These are phyloP conservation scores for Dolichomitus sp. DNA, from an alignment of 2,888 invertebrate genomes.

Conservation along the genomic window DNA sequence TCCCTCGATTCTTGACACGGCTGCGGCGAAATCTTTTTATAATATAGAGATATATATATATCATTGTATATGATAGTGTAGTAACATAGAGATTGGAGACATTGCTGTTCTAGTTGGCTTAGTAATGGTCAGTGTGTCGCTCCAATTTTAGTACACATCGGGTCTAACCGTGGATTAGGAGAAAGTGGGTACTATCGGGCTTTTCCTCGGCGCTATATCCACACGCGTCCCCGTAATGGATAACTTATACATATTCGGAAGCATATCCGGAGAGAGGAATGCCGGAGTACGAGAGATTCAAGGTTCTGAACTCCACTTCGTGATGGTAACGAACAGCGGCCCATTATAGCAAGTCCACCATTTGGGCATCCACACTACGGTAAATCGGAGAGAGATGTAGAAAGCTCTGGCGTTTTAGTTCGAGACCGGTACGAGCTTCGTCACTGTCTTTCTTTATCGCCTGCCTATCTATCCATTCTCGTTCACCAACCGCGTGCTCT, in stretches of 20 bases:
- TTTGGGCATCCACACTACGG: neutral
- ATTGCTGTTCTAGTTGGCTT: constrained; percentile 50
- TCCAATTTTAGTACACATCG: constrained; percentile 33
- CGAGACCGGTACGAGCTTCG: constrained; percentile 33
- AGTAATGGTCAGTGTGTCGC: constrained; percentile 49
- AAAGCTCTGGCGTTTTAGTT: neutral
- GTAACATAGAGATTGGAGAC: neutral
- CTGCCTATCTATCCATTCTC: constrained; percentile 5
- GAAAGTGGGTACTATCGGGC: constrained; percentile 41
- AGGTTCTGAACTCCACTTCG: constrained; percentile 15
- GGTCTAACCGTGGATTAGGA: constrained; percentile 51
- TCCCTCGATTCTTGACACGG: too few relatives aligned
- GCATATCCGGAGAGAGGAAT: constrained; percentile 40
- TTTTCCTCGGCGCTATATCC: constrained; percentile 1
- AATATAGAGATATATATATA: neutral
- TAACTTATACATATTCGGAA: constrained; percentile 72
- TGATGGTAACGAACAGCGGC: neutral
- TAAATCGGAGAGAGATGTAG: neutral
- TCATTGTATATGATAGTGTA: neutral
- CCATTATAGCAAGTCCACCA: neutral
- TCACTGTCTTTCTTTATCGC: constrained; percentile 16
- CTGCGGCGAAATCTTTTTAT: too few relatives aligned
- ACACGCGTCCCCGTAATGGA: constrained; percentile 42
- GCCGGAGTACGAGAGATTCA: neutral
- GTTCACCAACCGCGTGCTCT: constrained; percentile 32